phyloP scores from a whole-genome alignment of 1,140 invertebrate species.

The Rhyacophila brunnea region DNA sequence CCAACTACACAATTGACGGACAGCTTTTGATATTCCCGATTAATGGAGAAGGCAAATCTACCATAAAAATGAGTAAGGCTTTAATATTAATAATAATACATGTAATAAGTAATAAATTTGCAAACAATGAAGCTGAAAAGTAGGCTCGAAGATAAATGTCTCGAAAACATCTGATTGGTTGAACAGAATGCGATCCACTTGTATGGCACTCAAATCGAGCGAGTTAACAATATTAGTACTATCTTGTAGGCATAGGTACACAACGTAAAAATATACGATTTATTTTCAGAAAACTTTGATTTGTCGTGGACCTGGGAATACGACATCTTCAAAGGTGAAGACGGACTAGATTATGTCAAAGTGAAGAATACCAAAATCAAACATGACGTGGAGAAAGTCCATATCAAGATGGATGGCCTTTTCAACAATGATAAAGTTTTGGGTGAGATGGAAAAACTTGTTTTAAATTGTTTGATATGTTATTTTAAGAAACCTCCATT shows the following conservation, averaged over 20 bases:
- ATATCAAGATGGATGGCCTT: slow-evolving; percentile 22
- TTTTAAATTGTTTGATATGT: not conserved
- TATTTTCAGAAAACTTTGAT: slow-evolving; percentile 57
- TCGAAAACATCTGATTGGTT: too few relatives aligned
- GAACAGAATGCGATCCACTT: too few relatives aligned
- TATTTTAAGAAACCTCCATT: not conserved
- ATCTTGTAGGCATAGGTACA: too few relatives aligned
- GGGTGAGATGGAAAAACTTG: not conserved
- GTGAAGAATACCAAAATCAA: slow-evolving; percentile 50
- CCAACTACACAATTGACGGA: not conserved
- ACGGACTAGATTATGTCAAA: slow-evolving; percentile 54
- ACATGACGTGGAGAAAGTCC: slow-evolving; percentile 12
- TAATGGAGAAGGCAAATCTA: too few relatives aligned
- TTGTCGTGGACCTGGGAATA: slow-evolving; percentile 55
- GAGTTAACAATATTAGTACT: too few relatives aligned
- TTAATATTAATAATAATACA: too few relatives aligned
- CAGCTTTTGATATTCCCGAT: not conserved
- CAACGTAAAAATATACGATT: too few relatives aligned
- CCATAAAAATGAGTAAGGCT: too few relatives aligned
- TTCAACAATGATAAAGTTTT: slow-evolving; percentile 23
- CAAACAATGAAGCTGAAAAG: too few relatives aligned
- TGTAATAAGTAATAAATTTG: too few relatives aligned
- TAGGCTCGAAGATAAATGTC: too few relatives aligned
- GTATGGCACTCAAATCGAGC: too few relatives aligned
- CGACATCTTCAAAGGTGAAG: slow-evolving; percentile 49